Evolutionary conservation across 2,797 vertebrate genomes (phyloP).

Genomic region (Betta splendens): DNA sequence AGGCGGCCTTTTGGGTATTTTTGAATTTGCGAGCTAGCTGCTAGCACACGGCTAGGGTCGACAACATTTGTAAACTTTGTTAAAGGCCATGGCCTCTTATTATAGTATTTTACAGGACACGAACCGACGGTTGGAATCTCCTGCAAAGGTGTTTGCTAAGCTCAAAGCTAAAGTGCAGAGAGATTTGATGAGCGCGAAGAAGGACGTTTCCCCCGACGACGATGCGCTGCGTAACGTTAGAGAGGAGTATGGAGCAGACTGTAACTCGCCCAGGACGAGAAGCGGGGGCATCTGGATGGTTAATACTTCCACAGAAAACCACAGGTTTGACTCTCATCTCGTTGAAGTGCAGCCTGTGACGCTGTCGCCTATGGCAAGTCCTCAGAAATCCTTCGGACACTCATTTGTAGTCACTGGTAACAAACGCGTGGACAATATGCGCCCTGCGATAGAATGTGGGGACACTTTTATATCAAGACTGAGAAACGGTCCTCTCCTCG

Average conservation of each 20-base stretch:
- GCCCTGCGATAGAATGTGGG: neutral
- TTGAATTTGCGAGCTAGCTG: conserved; percentile 36
- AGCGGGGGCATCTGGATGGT: neutral
- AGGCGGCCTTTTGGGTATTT: conserved; percentile 29
- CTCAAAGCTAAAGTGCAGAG: conserved; percentile 76
- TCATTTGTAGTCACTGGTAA: neutral
- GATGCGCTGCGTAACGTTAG: neutral
- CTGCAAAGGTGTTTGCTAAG: conserved; percentile 80
- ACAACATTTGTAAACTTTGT: accelerated
- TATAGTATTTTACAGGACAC: neutral
- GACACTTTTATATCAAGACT: neutral
- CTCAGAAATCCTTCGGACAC: conserved; percentile 24
- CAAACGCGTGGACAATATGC: neutral
- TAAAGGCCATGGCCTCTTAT: conserved; percentile 42
- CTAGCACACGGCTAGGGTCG: neutral
- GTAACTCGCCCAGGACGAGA: conserved; percentile 23
- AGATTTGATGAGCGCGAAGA: conserved; percentile 18
- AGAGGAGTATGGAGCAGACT: neutral
- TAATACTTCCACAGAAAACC: conserved; percentile 22
- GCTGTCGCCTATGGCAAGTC: conserved; percentile 74
- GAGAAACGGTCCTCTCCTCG: conserved; percentile 15
- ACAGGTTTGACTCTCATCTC: neutral
- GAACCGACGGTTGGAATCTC: conserved; percentile 51
- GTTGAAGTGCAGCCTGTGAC: conserved; percentile 59
- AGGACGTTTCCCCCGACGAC: neutral